Conservation (phyloP, 2,888 invertebrate genomes). For the Acleris sparsana region DNA sequence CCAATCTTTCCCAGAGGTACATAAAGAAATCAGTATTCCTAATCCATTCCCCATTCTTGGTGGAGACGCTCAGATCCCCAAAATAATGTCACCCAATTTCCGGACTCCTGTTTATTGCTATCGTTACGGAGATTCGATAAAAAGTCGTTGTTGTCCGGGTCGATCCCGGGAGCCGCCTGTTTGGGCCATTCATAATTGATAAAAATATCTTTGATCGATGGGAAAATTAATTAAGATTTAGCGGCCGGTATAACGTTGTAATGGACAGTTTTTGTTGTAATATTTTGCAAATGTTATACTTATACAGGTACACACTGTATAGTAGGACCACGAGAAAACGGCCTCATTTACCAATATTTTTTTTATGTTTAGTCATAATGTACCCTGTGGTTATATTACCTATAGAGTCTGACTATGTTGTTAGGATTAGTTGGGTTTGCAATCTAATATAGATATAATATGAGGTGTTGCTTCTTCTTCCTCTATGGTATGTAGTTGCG, state of each 20-base stretch:
- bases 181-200: conserved; percentile 16
- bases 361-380: too few species aligned
- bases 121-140: conserved; percentile 17
- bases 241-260: not conserved
- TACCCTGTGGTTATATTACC: too few species aligned
- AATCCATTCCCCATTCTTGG: conserved; percentile 5
- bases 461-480: too few species aligned
- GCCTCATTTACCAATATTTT: too few species aligned
- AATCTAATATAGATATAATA: too few species aligned
- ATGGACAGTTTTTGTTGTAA: not conserved
- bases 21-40: not conserved
- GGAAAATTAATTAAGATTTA: not conserved
- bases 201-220: conserved; percentile 15
- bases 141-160: conserved; percentile 14
- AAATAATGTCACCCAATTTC: conserved; percentile 22
- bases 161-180: conserved; percentile 1
- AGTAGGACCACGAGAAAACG: too few species aligned
- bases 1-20: too few species aligned
- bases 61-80: conserved; percentile 7
- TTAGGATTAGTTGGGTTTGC: too few species aligned
- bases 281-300: not conserved
- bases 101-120: conserved; percentile 11
- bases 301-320: too few species aligned
- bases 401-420: too few species aligned
- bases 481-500: too few species aligned